Evolutionary conservation across 2,888 invertebrate species (phyloP).

Genomic region (Pyrocoelia pectoralis): DNA sequence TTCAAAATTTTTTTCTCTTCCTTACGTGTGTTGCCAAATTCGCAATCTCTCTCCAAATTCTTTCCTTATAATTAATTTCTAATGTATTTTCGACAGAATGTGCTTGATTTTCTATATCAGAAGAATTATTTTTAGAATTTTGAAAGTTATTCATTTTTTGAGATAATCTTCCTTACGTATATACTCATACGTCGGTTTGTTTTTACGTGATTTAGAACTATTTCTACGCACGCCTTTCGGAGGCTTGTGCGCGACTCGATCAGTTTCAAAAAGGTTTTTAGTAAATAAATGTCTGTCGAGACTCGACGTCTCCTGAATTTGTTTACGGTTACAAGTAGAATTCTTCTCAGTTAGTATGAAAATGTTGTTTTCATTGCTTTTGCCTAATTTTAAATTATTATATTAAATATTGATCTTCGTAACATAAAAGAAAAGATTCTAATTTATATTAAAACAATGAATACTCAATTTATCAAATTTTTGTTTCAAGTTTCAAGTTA

Average conservation of each 20-base stretch:
- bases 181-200: constrained; percentile 57
- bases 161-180: constrained; percentile 57
- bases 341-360: constrained; percentile 34
- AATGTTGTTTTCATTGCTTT: constrained; percentile 27
- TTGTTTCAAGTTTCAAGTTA: no score
- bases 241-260: constrained; percentile 74
- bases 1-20: constrained; percentile 35
- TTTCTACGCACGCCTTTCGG: constrained; percentile 76
- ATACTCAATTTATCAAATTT: no score
- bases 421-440: no score
- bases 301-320: constrained; percentile 56
- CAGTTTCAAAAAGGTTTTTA: constrained; percentile 55
- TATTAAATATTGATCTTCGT: no score
- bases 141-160: constrained; percentile 44
- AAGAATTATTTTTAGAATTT: constrained; percentile 42
- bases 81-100: constrained; percentile 53
- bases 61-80: constrained; percentile 58
- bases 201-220: constrained; percentile 62
- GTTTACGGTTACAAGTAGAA: constrained; percentile 41
- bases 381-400: constrained; percentile 23
- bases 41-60: constrained; percentile 55
- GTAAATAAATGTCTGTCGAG: constrained; percentile 59
- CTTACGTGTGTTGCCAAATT: constrained; percentile 40
- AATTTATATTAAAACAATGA: no score
- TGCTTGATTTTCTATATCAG: constrained; percentile 38